Percentiles rank a stretch among this genome's conserved stretches.
These are phyloP conservation scores for Pseudorectes ferrugineus DNA, from an alignment of 2,113 vertebrate genomes.

Conservation along the genomic window DNA sequence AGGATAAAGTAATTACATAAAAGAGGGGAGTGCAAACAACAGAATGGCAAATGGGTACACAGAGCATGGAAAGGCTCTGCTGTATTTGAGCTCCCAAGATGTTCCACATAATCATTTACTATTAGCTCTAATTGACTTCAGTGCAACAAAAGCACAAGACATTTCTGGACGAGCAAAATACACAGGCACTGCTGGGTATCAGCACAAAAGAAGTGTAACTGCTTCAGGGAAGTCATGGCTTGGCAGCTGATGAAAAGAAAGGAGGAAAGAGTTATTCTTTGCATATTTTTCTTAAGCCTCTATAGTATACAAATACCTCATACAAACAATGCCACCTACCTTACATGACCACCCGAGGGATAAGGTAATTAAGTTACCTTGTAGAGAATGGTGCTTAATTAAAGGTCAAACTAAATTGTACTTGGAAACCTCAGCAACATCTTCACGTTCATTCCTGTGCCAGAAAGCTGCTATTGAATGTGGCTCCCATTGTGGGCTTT, in stretches of 20 bases:
- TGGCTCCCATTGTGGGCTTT: not conserved
- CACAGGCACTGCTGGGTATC: not conserved
- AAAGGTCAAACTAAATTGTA: constrained; percentile 1
- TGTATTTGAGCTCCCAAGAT: not conserved
- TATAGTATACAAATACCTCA: not conserved
- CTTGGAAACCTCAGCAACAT: not conserved
- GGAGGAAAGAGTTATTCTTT: not conserved
- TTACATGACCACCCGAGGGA: not conserved
- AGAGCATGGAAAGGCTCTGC: not conserved
- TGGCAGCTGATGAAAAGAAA: constrained; percentile 19
- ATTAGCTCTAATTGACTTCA: constrained; percentile 6
- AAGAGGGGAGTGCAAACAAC: not conserved
- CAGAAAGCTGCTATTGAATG: not conserved
- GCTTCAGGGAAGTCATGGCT: not conserved
- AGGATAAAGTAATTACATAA: not conserved
- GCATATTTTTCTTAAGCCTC: not conserved
- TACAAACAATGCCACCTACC: not conserved
- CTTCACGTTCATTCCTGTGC: not conserved
- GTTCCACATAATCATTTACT: not conserved
- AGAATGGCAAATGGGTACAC: not conserved
- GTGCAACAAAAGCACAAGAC: not conserved
- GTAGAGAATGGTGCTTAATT: not conserved
- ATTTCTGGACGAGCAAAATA: not conserved
- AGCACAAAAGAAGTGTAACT: not conserved
- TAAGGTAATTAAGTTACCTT: not conserved